phyloP scores from a whole-genome alignment of 2,888 invertebrate species.

The Agrypnus murinus region DNA sequence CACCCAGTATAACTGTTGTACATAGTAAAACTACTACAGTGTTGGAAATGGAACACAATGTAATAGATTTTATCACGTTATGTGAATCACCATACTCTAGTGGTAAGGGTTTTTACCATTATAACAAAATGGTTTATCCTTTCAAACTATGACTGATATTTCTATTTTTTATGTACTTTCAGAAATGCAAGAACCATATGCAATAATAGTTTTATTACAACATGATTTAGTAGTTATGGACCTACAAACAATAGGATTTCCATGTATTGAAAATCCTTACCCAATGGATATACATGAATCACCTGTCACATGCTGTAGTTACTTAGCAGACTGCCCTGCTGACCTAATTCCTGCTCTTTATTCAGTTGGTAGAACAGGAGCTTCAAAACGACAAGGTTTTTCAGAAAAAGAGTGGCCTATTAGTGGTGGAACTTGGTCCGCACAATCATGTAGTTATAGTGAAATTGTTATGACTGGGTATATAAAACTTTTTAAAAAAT shows the following conservation, averaged over 20 bases:
- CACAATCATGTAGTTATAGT: slow-evolving; percentile 96
- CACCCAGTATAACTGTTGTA: slow-evolving; percentile 96
- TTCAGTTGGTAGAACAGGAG: slow-evolving; percentile 88
- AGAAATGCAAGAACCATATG: slow-evolving; percentile 98
- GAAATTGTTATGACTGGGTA: slow-evolving; percentile 99
- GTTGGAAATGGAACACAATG: slow-evolving; percentile 99
- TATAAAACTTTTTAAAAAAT: too few species aligned
- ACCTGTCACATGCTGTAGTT: slow-evolving; percentile 96
- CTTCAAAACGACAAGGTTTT: slow-evolving; percentile 84
- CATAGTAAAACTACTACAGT: slow-evolving; percentile 98
- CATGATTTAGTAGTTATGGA: slow-evolving; percentile 99
- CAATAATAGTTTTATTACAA: slow-evolving; percentile 97
- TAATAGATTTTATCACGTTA: slow-evolving; percentile 96
- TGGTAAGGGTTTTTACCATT: slow-evolving; percentile 78
- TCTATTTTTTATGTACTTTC: slow-evolving; percentile 64
- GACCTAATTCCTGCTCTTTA: slow-evolving; percentile 99
- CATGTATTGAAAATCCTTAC: slow-evolving; percentile 99
- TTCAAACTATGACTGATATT: background rate
- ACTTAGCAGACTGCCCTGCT: slow-evolving; percentile 98
- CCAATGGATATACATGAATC: slow-evolving; percentile 99
- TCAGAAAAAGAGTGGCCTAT: slow-evolving; percentile 97
- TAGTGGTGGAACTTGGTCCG: slow-evolving; percentile 96
- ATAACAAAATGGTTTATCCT: too few species aligned
- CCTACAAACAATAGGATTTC: slow-evolving; percentile 95
- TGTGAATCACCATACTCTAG: slow-evolving; percentile 96